Conservation (phyloP, 2,113 vertebrate species). For the Corythoichthys haematopterus region DNA sequence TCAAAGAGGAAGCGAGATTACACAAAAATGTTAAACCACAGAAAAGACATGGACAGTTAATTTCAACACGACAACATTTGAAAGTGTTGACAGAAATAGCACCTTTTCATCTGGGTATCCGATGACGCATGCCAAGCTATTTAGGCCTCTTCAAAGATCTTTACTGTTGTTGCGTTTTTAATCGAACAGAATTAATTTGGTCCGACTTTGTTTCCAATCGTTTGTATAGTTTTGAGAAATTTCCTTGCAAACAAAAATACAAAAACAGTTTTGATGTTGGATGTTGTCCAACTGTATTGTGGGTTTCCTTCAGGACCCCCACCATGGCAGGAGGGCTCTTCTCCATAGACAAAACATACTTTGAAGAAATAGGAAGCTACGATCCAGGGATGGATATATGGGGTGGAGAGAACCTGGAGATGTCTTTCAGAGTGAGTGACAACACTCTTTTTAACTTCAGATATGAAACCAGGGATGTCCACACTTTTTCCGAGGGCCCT, state of each 20-base stretch:
- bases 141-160: neutral
- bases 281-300: conserved; percentile 3
- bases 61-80: neutral
- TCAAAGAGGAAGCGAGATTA: conserved; percentile 1
- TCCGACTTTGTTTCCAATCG: neutral
- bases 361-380: conserved; percentile 98
- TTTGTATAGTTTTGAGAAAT: neutral
- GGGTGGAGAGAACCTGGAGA: conserved; percentile 98
- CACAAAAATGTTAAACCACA: conserved; percentile 4
- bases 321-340: conserved; percentile 98
- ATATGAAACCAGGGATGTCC: too few relatives aligned
- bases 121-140: conserved; percentile 12
- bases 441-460: neutral
- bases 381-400: conserved; percentile 99
- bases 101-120: conserved; percentile 12
- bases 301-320: conserved; percentile 80
- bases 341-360: conserved; percentile 94
- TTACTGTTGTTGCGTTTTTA: neutral
- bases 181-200: neutral
- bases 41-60: conserved; percentile 6
- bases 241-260: neutral
- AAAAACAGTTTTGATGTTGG: neutral
- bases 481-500: too few relatives aligned
- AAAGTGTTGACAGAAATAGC: conserved; percentile 30
- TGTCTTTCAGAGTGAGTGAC: conserved; percentile 94